These are phyloP conservation scores for Volucella zonaria DNA, from an alignment of 2,888 invertebrate genomes.

Conservation along the genomic window DNA sequence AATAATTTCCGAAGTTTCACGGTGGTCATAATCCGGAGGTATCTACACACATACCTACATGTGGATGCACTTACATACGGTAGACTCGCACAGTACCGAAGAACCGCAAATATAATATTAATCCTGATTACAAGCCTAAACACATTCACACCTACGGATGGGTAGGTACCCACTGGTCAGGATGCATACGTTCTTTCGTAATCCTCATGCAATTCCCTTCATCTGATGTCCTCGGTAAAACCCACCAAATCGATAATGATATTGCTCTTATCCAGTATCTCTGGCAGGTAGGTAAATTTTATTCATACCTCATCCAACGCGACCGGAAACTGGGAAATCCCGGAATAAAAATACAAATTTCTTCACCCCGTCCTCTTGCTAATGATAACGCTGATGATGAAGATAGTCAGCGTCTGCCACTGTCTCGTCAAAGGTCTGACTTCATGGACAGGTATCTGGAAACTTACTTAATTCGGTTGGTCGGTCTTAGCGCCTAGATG, in stretches of 20 bases:
- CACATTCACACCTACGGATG: constrained; percentile 39
- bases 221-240: constrained; percentile 15
- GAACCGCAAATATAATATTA: constrained; percentile 7
- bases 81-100: too few relatives aligned
- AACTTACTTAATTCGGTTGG: not conserved
- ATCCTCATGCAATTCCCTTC: constrained; percentile 50
- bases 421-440: not conserved
- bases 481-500: constrained; percentile 60
- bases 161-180: not conserved
- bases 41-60: not conserved
- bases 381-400: constrained; percentile 59
- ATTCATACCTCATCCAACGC: not conserved
- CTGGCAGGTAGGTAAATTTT: not conserved
- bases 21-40: constrained; percentile 5
- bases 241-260: constrained; percentile 48
- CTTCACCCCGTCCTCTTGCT: constrained; percentile 11
- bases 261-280: not conserved
- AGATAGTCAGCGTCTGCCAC: constrained; percentile 51
- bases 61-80: too few relatives aligned
- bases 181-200: constrained; percentile 36
- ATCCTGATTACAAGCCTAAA: constrained; percentile 57
- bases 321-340: constrained; percentile 68
- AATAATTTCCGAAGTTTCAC: not conserved
- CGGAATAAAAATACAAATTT: constrained; percentile 31
- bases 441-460: constrained; percentile 2